A percentile compares a stretch with the other conserved stretches of the same genome.
Conservation (phyloP, 1,140 invertebrate genomes). For the Diorhabda sublineata region DNA sequence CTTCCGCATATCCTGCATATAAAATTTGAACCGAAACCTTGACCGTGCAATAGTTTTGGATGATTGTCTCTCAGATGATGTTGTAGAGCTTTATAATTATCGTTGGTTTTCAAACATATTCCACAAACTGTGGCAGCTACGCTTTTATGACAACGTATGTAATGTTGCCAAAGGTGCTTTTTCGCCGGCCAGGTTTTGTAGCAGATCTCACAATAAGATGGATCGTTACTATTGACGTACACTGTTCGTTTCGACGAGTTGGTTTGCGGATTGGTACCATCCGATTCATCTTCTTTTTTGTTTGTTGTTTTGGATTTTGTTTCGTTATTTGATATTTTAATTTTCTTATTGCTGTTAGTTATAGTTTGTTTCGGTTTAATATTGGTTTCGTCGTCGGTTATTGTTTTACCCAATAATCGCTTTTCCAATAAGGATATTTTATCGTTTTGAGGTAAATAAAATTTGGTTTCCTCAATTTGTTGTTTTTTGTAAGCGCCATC, state of each 20-base stretch:
- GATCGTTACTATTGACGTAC: conserved; percentile 45
- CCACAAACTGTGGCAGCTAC: conserved; percentile 59
- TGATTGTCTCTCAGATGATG: conserved; percentile 54
- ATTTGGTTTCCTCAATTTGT: conserved; percentile 23
- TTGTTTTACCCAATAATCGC: conserved; percentile 32
- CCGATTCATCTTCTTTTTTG: conserved; percentile 14
- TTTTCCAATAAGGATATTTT: conserved; percentile 40
- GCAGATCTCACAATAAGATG: conserved; percentile 54
- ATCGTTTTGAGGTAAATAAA: conserved; percentile 20
- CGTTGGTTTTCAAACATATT: conserved; percentile 57
- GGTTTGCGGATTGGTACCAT: conserved; percentile 12
- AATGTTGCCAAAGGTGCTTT: conserved; percentile 61
- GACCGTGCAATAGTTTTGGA: conserved; percentile 48
- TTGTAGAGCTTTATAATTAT: conserved; percentile 51
- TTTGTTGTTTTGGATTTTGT: not conserved
- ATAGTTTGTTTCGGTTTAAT: not conserved
- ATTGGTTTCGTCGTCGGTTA: conserved; percentile 21
- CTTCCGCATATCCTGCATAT: conserved; percentile 58
- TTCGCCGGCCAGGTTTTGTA: conserved; percentile 59
- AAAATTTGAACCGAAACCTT: conserved; percentile 57
- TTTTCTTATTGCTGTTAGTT: conserved; percentile 8
- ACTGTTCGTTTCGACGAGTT: conserved; percentile 44
- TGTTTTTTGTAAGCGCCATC: conserved; percentile 17
- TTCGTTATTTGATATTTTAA: not conserved
- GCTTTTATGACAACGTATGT: conserved; percentile 56